These are phyloP conservation scores for Aproaerema taeniolella DNA, from an alignment of 2,888 invertebrate species.

Conservation along the genomic window DNA sequence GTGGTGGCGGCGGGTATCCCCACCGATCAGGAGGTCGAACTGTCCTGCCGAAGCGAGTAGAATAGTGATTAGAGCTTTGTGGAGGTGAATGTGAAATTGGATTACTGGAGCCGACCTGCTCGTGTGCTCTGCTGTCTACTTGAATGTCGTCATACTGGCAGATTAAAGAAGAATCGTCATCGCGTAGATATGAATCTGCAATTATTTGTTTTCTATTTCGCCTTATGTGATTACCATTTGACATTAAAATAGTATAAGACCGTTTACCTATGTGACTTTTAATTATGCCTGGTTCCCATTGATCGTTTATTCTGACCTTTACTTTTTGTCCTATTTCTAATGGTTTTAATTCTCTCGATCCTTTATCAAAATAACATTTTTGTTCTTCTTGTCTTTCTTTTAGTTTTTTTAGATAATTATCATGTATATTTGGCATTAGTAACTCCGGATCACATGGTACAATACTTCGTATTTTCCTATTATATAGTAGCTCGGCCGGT, in stretches of 20 bases:
- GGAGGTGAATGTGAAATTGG: no score
- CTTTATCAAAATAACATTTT: slow-evolving; percentile 1
- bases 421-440: background rate
- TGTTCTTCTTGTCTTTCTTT: background rate
- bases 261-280: background rate
- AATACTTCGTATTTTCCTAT: slow-evolving; percentile 1
- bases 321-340: background rate
- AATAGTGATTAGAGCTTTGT: no score
- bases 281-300: background rate
- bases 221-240: background rate
- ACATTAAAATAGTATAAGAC: background rate
- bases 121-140: no score
- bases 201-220: background rate
- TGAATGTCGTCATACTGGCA: no score
- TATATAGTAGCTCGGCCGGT: slow-evolving; percentile 4
- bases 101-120: no score
- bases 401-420: background rate
- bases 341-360: background rate
- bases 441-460: background rate
- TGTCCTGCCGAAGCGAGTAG: no score
- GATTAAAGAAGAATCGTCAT: no score
- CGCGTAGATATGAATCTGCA: background rate
- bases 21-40: no score
- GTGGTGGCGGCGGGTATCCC: no score
- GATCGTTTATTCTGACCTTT: background rate